Conservation (phyloP, 2,888 invertebrate species). For the Cerastis rubricosa region DNA sequence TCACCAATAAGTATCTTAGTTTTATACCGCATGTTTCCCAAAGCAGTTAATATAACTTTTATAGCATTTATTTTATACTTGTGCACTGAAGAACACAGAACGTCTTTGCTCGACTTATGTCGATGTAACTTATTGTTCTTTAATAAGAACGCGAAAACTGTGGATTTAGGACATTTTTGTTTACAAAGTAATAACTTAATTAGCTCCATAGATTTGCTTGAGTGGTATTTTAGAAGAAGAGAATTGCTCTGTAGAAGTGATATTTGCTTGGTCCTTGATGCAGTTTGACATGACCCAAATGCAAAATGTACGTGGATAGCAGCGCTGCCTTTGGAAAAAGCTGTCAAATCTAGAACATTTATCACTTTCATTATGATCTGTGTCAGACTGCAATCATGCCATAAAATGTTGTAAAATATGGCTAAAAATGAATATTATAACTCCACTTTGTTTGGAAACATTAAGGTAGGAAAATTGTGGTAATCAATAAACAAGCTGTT, state of each 20-base stretch:
- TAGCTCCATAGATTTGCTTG: background rate
- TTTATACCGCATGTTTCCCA: conserved; percentile 55
- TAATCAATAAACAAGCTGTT: no score
- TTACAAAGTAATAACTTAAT: conserved; percentile 21
- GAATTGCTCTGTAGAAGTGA: background rate
- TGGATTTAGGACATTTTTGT: conserved; percentile 22
- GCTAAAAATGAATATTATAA: background rate
- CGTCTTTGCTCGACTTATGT: conserved; percentile 70
- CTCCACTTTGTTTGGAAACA: background rate
- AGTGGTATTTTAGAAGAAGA: background rate
- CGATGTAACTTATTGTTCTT: conserved; percentile 70
- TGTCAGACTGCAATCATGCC: background rate
- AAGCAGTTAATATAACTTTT: conserved; percentile 66
- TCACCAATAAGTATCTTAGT: conserved; percentile 51
- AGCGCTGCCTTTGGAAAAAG: background rate
- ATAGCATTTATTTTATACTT: conserved; percentile 69
- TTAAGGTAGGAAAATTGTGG: no score
- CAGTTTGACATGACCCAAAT: background rate
- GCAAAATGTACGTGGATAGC: background rate
- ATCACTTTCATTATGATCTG: background rate
- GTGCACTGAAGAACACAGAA: conserved; percentile 66
- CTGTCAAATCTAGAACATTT: background rate
- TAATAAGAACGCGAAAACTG: conserved; percentile 51
- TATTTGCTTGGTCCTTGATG: background rate
- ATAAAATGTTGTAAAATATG: background rate